Conservation (phyloP, 1,140 invertebrate species). For the Bombyx mandarina region DNA sequence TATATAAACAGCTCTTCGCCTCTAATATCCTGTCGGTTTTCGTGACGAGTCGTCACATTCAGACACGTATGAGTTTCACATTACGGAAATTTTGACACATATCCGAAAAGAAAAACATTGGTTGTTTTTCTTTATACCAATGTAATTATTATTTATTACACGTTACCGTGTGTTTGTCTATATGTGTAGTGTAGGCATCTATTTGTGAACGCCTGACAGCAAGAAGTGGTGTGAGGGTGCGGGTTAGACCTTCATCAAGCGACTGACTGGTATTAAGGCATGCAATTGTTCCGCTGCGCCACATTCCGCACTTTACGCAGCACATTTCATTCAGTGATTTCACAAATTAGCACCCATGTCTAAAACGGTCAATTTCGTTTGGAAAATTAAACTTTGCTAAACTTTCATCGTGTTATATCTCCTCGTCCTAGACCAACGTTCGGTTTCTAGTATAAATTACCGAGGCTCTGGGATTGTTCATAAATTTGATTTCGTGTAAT, state of each 20-base stretch:
- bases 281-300: slow-evolving; percentile 53
- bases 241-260: slow-evolving; percentile 61
- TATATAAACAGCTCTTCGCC: slow-evolving; percentile 67
- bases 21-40: slow-evolving; percentile 10
- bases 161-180: neutral
- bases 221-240: slow-evolving; percentile 18
- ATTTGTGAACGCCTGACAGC: slow-evolving; percentile 16
- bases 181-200: neutral
- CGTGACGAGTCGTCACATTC: neutral
- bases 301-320: slow-evolving; percentile 54
- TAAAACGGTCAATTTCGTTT: too few species aligned
- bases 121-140: neutral
- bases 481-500: slow-evolving; percentile 29
- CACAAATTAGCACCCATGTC: slow-evolving; percentile 23
- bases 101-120: neutral
- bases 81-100: neutral
- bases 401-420: too few species aligned
- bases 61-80: neutral
- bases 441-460: too few species aligned
- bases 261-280: slow-evolving; percentile 64
- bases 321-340: slow-evolving; percentile 59
- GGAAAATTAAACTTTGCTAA: slow-evolving; percentile 8
- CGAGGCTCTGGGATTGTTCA: too few species aligned
- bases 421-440: too few species aligned
- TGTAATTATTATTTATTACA: neutral